Conservation (phyloP, 2,113 vertebrate genomes). For the Isichthys henryi region DNA sequence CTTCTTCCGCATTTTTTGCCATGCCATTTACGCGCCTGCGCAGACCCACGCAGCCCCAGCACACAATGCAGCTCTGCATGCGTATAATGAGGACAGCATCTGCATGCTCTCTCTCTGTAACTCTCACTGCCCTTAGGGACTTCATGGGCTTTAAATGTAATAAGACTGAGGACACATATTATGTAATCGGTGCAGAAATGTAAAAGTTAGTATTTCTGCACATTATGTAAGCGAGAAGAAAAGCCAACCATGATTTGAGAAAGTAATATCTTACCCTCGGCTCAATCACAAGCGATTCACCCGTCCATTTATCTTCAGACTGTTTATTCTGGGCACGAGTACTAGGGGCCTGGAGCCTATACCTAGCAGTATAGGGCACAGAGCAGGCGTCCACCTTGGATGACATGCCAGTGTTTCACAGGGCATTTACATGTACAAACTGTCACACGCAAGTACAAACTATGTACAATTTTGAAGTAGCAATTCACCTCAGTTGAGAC, state of each 20-base stretch:
- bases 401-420: background rate
- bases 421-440: background rate
- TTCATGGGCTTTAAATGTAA: conserved; percentile 1
- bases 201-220: background rate
- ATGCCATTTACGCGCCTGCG: background rate
- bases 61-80: background rate
- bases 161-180: background rate
- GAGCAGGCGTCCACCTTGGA: background rate
- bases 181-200: background rate
- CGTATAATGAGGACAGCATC: background rate
- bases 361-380: background rate
- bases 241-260: background rate
- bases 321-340: background rate
- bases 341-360: background rate
- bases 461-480: background rate
- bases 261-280: background rate
- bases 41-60: background rate
- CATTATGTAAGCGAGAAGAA: background rate
- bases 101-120: background rate
- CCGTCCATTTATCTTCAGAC: background rate
- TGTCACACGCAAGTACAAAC: too few relatives aligned
- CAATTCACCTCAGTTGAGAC: background rate
- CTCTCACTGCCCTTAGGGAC: background rate
- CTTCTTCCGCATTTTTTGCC: background rate
- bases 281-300: background rate